phyloP scores from a whole-genome alignment of 1,140 invertebrate species.

The Lysiphlebus fabarum region DNA sequence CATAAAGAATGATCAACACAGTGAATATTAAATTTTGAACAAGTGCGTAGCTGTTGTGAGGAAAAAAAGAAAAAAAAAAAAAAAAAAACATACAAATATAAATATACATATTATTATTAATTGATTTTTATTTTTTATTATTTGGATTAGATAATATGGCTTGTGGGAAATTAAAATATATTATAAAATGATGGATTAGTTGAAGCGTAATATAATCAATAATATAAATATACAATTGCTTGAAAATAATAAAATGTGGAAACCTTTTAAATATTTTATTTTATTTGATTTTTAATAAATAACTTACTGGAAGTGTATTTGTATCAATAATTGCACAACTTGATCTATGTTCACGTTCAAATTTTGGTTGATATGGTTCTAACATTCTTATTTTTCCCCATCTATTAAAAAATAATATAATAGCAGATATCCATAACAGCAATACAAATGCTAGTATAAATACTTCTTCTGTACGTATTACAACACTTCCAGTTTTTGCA shows the following conservation, averaged over 20 bases:
- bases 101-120: too few species aligned
- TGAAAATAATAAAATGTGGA: too few species aligned
- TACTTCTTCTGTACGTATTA: slow-evolving; percentile 70
- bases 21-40: slow-evolving; percentile 68
- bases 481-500: slow-evolving; percentile 59
- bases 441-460: slow-evolving; percentile 73
- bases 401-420: slow-evolving; percentile 77
- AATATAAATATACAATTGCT: too few species aligned
- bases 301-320: slow-evolving; percentile 40
- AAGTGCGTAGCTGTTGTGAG: slow-evolving; percentile 63
- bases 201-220: too few species aligned
- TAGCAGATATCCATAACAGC: slow-evolving; percentile 73
- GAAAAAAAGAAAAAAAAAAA: too few species aligned
- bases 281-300: slow-evolving; percentile 9
- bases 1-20: slow-evolving; percentile 58
- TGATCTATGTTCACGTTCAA: slow-evolving; percentile 68
- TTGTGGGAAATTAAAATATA: too few species aligned
- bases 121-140: too few species aligned
- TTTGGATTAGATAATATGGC: too few species aligned
- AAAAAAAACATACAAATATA: too few species aligned
- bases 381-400: slow-evolving; percentile 86
- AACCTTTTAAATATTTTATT: neutral
- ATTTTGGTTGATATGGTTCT: slow-evolving; percentile 79
- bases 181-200: too few species aligned
- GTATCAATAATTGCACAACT: slow-evolving; percentile 68